Base-by-base conservation (phyloP, 30 jellyfish, hydroid and myxozoan genomes). In the Chrysaora quinquecirrha region DNA sequence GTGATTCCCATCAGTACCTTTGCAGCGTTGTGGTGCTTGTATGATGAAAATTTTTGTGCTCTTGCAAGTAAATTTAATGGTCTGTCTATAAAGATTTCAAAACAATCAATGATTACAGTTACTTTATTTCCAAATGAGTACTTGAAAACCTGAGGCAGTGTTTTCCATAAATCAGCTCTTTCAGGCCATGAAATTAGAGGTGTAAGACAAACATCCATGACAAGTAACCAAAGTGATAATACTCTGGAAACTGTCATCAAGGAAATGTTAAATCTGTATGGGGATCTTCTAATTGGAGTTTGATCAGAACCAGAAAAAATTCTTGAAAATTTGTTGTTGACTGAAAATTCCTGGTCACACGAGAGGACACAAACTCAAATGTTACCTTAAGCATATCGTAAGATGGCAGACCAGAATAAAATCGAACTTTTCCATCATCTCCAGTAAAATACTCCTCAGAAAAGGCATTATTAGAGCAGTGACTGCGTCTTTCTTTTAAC, bases 41-140 rank as follows among this genome's bases (percentile, higher is more conserved):
- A 77, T 1, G 67, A 25, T 9, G 85, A 79, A 48, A 32, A 79
- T 43, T 85, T 79, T 43, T 79, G 90, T 46, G 90, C 90, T 46
- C 90, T 64, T 43, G 90, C 90, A 20, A 65, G 35, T 34, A 79
- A 46, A 66, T 79, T 48, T 64, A 72, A 62, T 34, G 90, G 83
- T 65, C 72, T 64, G 34, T 79, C 90, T 9, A 63, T 79, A 69
- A 63, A 79, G 25, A 79, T 84, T 34, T 79, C 90, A 64, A 79
- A 79, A 25, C 90, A 79, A 38, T 38, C 54, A 38, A 38, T 38
- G 6, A 38, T 38, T 38, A 38, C 54, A 38, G 54, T 38, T 38
- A 64, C 68, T 48, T 64, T 64, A 22, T 65, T 68, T 27, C 43
- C 86, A 77, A 83, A 63, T 63, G 62, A 77, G 43, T 16, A 32